Conservation (phyloP, 2,888 invertebrate genomes). For the Mythimna loreyi region DNA sequence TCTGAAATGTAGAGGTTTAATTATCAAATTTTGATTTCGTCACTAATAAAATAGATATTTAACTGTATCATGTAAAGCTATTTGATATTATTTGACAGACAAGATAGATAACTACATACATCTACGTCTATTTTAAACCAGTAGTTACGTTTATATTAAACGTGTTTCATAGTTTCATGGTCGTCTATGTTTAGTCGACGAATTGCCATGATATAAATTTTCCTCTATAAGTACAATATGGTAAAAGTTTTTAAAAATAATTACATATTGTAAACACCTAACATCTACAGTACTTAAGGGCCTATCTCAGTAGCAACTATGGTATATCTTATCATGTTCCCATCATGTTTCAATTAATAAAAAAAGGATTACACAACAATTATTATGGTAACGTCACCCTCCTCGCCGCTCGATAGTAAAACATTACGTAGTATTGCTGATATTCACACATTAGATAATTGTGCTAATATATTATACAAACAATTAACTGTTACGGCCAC, state of each 20-base stretch:
- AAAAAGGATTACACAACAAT: slow-evolving; percentile 20
- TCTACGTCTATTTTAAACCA: slow-evolving; percentile 24
- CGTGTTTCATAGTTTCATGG: slow-evolving; percentile 26
- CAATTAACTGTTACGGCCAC: slow-evolving; percentile 1
- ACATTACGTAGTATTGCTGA: background rate
- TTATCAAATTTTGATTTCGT: too few relatives aligned
- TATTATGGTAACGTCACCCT: background rate
- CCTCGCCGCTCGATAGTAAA: background rate
- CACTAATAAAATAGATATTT: slow-evolving; percentile 8
- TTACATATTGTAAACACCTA: background rate
- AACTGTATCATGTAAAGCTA: background rate
- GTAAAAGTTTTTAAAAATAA: too few relatives aligned
- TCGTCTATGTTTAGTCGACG: background rate
- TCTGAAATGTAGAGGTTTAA: too few relatives aligned
- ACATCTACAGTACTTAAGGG: background rate
- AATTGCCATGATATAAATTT: background rate
- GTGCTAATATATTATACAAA: slow-evolving; percentile 12
- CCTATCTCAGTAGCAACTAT: background rate
- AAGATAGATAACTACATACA: background rate
- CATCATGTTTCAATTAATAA: background rate
- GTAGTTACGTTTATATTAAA: slow-evolving; percentile 10
- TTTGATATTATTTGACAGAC: slow-evolving; percentile 17
- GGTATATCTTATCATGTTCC: slow-evolving; percentile 4
- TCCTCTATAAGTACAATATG: background rate
- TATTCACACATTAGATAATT: background rate